Base-by-base conservation (phyloP, 2,888 invertebrate genomes). In the Tetramorium bicarinatum region DNA sequence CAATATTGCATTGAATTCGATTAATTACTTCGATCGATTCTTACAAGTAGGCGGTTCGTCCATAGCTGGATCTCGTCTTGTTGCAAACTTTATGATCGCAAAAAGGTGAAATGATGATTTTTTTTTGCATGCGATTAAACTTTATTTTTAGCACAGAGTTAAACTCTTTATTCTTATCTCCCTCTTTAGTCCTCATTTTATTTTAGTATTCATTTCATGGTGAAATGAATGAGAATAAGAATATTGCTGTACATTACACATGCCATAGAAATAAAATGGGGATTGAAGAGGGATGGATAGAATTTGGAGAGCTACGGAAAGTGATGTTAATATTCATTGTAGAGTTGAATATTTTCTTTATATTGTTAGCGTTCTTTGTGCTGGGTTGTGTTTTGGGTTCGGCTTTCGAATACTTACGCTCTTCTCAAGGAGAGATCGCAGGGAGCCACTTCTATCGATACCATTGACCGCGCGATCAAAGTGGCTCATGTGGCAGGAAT, bases 21-120 rank as follows among this genome's bases (percentile, higher is more conserved):
- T 87, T 81, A 87, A 87, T 77, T 80, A 79, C 52, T 52, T n/a
- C 69, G 41, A 64, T 79, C 66, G 69, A 59, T 47, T 69, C 67
- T 64, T 62, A 52, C 54, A 59, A 41, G 41, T 77, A 49, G 61
- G 52, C 74, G 49, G 29, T 62, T 49, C 25, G 49, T 61, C 47
- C 72, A 38, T n/a, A 52, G 15, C 11, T n/a, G 41, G 54, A 13
- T 79, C n/a, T 54, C 3, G 34, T 44, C 74, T 59, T 41, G 44
- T 15, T 67, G n/a, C 41, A n/a, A 7, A 34, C 7, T 47, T 76
- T 34, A 38, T 38, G 7, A 54, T 71, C 3, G 18, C 4, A 25
- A 49, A 62, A 29, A 62, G 4, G 4, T 34, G 29, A 49, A 71
- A 21, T 21, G 38, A 15, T 34, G 25, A 34, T 15, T n/a, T 49